These are phyloP conservation scores for Esox masquinongy DNA, from an alignment of 2,797 vertebrate species.

Conservation along the genomic window DNA sequence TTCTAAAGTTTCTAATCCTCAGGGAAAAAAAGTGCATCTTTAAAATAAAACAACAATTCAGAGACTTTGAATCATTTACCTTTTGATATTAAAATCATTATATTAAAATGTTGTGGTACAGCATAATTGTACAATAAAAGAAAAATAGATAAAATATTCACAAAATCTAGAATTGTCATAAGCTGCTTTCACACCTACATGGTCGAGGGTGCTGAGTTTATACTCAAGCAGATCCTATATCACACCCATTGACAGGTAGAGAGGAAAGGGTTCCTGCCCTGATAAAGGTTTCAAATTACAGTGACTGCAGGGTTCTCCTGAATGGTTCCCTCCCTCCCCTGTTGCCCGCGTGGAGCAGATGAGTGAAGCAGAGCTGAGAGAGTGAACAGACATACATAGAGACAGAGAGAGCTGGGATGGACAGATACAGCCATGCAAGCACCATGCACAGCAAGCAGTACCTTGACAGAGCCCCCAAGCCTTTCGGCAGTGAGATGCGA, in stretches of 20 bases:
- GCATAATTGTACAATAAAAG: neutral
- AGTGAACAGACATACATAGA: conserved; percentile 21
- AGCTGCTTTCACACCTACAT: neutral
- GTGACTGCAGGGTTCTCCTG: conserved; percentile 33
- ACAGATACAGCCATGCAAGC: conserved; percentile 50
- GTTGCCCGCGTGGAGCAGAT: conserved; percentile 9
- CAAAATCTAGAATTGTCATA: neutral
- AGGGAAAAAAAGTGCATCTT: neutral
- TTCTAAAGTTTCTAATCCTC: conserved; percentile 9
- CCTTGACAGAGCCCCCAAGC: conserved; percentile 92
- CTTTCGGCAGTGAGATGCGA: conserved; percentile 87
- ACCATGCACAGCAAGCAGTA: conserved; percentile 78
- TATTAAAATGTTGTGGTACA: neutral
- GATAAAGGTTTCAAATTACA: conserved; percentile 20
- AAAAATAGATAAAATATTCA: neutral
- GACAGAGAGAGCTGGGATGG: conserved; percentile 40
- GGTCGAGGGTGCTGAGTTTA: neutral
- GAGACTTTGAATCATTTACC: neutral
- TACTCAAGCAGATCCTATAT: neutral
- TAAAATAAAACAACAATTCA: neutral
- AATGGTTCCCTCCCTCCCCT: conserved; percentile 33
- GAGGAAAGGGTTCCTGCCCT: neutral
- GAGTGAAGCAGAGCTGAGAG: conserved; percentile 2
- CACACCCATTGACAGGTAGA: neutral
- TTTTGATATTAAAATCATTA: neutral